Evolutionary conservation across 2,888 invertebrate genomes (phyloP).

Genomic region (Tipula lateralis): DNA sequence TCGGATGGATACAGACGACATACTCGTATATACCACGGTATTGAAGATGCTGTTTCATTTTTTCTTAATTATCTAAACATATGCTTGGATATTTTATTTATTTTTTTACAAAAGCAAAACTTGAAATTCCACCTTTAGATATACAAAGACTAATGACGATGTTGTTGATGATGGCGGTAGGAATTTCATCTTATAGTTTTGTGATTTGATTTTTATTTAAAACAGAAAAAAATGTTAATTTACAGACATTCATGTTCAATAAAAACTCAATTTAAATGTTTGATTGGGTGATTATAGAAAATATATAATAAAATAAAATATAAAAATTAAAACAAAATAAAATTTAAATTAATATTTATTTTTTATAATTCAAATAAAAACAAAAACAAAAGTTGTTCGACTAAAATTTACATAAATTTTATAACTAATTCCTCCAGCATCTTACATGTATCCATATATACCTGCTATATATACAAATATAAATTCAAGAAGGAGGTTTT

Average conservation of each 20-base stretch:
- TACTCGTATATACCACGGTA: too few species aligned
- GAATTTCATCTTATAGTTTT: background rate
- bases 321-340: slow-evolving; percentile 1
- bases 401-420: slow-evolving; percentile 11
- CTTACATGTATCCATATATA: background rate
- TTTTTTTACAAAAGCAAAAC: background rate
- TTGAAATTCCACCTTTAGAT: background rate
- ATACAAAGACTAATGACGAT: background rate
- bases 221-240: slow-evolving; percentile 32
- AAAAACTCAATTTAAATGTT: slow-evolving; percentile 36
- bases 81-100: background rate
- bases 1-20: background rate
- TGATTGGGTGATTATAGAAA: slow-evolving; percentile 33
- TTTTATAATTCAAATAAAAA: background rate
- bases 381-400: background rate
- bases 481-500: slow-evolving; percentile 25
- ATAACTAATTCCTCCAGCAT: background rate
- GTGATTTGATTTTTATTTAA: background rate
- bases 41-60: background rate
- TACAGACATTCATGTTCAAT: slow-evolving; percentile 35
- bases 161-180: background rate
- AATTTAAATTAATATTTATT: background rate
- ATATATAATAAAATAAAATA: background rate
- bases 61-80: background rate
- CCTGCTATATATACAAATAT: background rate